Evolutionary conservation across 1,140 invertebrate species (phyloP).

Genomic region (Zaprionus tsacasi): DNA sequence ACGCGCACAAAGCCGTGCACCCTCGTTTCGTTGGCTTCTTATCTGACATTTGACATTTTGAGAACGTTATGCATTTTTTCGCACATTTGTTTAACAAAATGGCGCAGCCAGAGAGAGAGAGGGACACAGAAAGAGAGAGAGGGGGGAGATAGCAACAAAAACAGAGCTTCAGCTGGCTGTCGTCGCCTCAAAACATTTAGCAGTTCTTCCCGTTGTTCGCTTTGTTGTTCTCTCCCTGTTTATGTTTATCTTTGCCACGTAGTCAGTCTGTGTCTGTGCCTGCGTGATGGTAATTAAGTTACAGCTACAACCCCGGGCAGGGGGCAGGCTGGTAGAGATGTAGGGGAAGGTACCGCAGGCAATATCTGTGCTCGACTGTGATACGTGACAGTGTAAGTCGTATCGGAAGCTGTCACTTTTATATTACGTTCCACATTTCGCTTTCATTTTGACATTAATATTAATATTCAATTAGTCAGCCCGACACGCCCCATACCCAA

Average conservation of each 20-base stretch:
- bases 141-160: too few relatives aligned
- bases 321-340: not conserved
- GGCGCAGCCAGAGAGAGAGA: slow-evolving; percentile 26
- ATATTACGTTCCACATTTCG: slow-evolving; percentile 62
- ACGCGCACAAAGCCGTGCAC: slow-evolving; percentile 33
- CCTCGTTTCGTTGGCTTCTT: slow-evolving; percentile 30
- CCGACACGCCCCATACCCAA: slow-evolving; percentile 16
- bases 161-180: slow-evolving; percentile 47
- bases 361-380: not conserved
- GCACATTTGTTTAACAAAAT: slow-evolving; percentile 69
- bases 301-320: slow-evolving; percentile 22
- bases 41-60: slow-evolving; percentile 68
- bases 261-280: slow-evolving; percentile 46
- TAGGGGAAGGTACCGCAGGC: not conserved
- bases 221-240: not conserved
- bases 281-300: slow-evolving; percentile 72
- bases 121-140: not conserved
- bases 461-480: slow-evolving; percentile 76
- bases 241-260: slow-evolving; percentile 69
- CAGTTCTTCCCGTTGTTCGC: not conserved
- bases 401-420: slow-evolving; percentile 64
- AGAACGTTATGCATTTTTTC: slow-evolving; percentile 73
- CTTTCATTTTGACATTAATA: slow-evolving; percentile 70
- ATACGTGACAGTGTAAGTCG: slow-evolving; percentile 10
- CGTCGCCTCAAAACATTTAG: slow-evolving; percentile 18